A percentile compares a stretch with the other conserved stretches of the same genome.
These are phyloP conservation scores for Reticulitermes lucifugus DNA, from an alignment of 2,888 invertebrate species.

Conservation along the genomic window DNA sequence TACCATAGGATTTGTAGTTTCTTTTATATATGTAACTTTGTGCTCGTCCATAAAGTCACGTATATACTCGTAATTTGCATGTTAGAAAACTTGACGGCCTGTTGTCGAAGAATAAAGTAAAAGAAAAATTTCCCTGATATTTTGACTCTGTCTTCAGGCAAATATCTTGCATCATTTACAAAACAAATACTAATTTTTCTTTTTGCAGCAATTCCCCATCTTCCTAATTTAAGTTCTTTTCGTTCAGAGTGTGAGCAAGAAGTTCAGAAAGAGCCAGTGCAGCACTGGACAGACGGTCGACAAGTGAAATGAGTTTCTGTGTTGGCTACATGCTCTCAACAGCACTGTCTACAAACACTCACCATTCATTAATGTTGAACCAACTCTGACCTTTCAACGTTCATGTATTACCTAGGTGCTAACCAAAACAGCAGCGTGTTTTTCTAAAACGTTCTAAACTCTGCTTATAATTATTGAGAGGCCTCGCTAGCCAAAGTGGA, in stretches of 20 bases:
- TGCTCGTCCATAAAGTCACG: too few species aligned
- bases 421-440: slow-evolving; percentile 21
- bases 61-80: too few species aligned
- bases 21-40: too few species aligned
- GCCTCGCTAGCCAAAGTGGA: slow-evolving; percentile 13
- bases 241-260: not conserved
- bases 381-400: slow-evolving; percentile 12
- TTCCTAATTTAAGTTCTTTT: too few species aligned
- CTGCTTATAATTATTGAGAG: not conserved
- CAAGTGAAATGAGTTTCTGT: slow-evolving; percentile 25
- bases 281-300: not conserved
- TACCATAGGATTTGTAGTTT: too few species aligned
- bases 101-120: too few species aligned
- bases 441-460: slow-evolving; percentile 17
- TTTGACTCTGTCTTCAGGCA: too few species aligned
- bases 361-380: slow-evolving; percentile 17
- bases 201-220: too few species aligned
- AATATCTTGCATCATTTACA: too few species aligned
- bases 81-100: too few species aligned
- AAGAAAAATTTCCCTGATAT: too few species aligned
- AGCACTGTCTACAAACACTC: slow-evolving; percentile 18
- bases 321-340: slow-evolving; percentile 14
- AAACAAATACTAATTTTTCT: too few species aligned
- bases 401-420: slow-evolving; percentile 27
- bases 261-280: not conserved